phyloP scores from a whole-genome alignment of 2,888 invertebrate genomes.

The Halocaridina rubra region DNA sequence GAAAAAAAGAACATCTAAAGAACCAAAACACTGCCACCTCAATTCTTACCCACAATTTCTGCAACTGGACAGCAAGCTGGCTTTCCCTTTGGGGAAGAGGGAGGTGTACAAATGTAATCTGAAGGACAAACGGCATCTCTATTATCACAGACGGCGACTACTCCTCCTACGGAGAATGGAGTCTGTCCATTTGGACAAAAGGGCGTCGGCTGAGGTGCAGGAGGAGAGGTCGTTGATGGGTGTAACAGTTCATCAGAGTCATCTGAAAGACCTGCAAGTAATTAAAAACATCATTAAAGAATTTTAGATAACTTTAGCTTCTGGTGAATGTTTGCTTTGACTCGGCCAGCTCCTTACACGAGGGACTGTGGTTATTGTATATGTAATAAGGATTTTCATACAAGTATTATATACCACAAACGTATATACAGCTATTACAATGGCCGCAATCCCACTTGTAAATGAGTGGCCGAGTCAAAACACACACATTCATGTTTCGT shows the following conservation, averaged over 20 bases:
- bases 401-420: too few species aligned
- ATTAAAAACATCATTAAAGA: background rate
- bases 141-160: constrained; percentile 40
- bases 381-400: too few species aligned
- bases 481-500: too few species aligned
- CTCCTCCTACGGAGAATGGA: constrained; percentile 52
- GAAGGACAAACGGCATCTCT: constrained; percentile 71
- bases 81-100: constrained; percentile 71
- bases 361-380: too few species aligned
- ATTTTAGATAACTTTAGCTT: too few species aligned
- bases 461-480: too few species aligned
- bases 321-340: too few species aligned
- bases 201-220: background rate
- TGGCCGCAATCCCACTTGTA: too few species aligned
- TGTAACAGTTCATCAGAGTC: constrained; percentile 24
- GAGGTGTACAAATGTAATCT: constrained; percentile 73
- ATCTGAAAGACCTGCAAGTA: constrained; percentile 25
- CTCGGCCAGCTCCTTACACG: too few species aligned
- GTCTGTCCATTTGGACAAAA: constrained; percentile 37
- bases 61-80: constrained; percentile 75
- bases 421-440: too few species aligned
- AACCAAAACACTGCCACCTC: too few species aligned
- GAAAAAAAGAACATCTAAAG: too few species aligned
- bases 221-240: background rate
- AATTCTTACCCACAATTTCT: constrained; percentile 65